Evolutionary conservation across 2,888 invertebrate species (phyloP).

Genomic region (Lingula anatina): DNA sequence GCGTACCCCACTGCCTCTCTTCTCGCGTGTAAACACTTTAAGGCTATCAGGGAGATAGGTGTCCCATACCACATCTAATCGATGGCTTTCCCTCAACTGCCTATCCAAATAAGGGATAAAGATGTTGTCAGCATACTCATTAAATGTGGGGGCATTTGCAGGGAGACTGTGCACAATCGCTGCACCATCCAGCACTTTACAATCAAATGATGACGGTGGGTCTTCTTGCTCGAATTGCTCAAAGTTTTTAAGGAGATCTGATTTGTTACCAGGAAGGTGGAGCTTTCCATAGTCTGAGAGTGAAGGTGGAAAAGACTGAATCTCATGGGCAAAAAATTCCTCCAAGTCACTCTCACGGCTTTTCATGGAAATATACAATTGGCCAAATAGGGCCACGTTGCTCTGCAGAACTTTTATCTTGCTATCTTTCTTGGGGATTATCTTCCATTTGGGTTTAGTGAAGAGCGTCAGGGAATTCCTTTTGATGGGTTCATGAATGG

Average conservation of each 20-base stretch:
- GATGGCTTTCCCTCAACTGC: slow-evolving; percentile 7
- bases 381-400: slow-evolving; percentile 7
- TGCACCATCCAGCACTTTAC: slow-evolving; percentile 12
- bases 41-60: slow-evolving; percentile 11
- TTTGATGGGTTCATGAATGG: slow-evolving; percentile 7
- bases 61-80: slow-evolving; percentile 17
- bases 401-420: slow-evolving; percentile 7
- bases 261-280: slow-evolving; percentile 4
- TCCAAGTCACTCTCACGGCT: slow-evolving; percentile 4
- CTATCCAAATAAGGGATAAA: slow-evolving; percentile 9
- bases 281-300: slow-evolving; percentile 8
- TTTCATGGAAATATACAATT: slow-evolving; percentile 8
- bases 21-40: slow-evolving; percentile 12
- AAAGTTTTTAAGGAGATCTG: slow-evolving; percentile 4
- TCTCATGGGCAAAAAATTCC: slow-evolving; percentile 11
- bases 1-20: slow-evolving; percentile 13
- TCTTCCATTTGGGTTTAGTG: slow-evolving; percentile 2
- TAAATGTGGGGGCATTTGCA: slow-evolving; percentile 9
- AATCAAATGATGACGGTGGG: slow-evolving; percentile 5
- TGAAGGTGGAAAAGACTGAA: slow-evolving; percentile 5
- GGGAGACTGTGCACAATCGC: slow-evolving; percentile 13
- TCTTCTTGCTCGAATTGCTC: not conserved
- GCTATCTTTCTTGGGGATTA: slow-evolving; percentile 2
- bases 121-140: slow-evolving; percentile 11
- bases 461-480: slow-evolving; percentile 6